A percentile compares a stretch with the other conserved stretches of the same genome.
These are phyloP conservation scores for Phymorhynchus buccinoides DNA, from an alignment of 1,140 invertebrate genomes.

Conservation along the genomic window DNA sequence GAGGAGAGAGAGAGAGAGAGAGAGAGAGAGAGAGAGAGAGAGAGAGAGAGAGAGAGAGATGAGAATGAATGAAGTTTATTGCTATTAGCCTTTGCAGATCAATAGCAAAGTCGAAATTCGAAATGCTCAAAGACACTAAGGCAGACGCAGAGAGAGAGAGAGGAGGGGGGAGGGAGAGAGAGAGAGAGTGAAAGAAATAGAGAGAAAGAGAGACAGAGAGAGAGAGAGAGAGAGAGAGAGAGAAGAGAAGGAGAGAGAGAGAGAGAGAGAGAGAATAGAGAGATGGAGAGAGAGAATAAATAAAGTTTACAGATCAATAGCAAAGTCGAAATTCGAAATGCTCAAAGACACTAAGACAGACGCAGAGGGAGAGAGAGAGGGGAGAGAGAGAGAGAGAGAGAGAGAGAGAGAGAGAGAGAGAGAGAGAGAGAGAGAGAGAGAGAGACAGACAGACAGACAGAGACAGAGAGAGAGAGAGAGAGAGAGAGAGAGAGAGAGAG, in stretches of 20 bases:
- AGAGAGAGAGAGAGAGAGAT: neutral
- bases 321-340: too few species aligned
- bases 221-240: neutral
- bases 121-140: neutral
- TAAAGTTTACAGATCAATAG: too few species aligned
- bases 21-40: neutral
- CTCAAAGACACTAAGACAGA: neutral
- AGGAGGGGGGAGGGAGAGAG: neutral
- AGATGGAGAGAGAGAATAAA: neutral
- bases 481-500: neutral
- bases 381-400: too few species aligned
- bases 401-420: too few species aligned
- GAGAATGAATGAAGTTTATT: too few species aligned
- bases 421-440: neutral
- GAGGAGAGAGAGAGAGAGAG: neutral
- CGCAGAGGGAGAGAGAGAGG: neutral
- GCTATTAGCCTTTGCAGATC: too few species aligned
- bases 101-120: too few species aligned
- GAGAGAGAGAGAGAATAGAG: neutral
- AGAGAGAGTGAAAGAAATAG: neutral
- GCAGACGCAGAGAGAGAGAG: neutral
- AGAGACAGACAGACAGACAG: neutral
- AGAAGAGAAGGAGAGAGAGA: neutral
- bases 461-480: neutral
- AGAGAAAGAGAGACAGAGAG: neutral